Evolutionary conservation across 2,888 invertebrate species (phyloP).

Genomic region (Drosophila algonquin): DNA sequence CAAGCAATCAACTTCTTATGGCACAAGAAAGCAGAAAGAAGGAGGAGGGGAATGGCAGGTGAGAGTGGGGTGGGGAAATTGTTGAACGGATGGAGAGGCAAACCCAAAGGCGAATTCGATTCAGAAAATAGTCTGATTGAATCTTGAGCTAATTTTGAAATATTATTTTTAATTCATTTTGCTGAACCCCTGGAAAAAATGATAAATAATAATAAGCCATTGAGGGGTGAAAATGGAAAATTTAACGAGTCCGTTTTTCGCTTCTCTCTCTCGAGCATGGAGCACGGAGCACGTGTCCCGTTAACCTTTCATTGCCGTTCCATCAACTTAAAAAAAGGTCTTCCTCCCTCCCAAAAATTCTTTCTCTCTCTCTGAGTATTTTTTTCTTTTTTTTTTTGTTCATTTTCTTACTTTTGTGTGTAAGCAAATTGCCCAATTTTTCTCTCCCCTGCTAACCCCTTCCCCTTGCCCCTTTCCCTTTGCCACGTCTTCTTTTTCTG

Average conservation of each 20-base stretch:
- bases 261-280: slow-evolving; percentile 19
- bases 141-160: slow-evolving; percentile 25
- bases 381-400: slow-evolving; percentile 10
- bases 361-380: slow-evolving; percentile 15
- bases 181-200: neutral
- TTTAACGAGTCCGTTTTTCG: slow-evolving; percentile 9
- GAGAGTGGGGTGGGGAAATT: neutral
- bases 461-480: slow-evolving; percentile 6
- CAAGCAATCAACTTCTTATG: slow-evolving; percentile 24
- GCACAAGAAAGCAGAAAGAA: slow-evolving; percentile 7
- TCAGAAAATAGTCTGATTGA: slow-evolving; percentile 14
- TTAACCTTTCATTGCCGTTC: slow-evolving; percentile 51
- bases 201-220: slow-evolving; percentile 28
- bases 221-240: slow-evolving; percentile 25
- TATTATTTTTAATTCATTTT: slow-evolving; percentile 43
- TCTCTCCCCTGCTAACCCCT: slow-evolving; percentile 31
- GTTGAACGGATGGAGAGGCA: neutral
- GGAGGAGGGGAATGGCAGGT: neutral
- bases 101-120: neutral
- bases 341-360: slow-evolving; percentile 14
- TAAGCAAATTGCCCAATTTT: slow-evolving; percentile 77
- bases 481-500: neutral
- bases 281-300: slow-evolving; percentile 47
- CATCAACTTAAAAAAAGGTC: slow-evolving; percentile 47
- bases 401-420: slow-evolving; percentile 52